Evolutionary conservation across 2,797 vertebrate genomes (phyloP), one percentile per base, ranked within the genome.

Genomic region (Lerista edwardsae): DNA sequence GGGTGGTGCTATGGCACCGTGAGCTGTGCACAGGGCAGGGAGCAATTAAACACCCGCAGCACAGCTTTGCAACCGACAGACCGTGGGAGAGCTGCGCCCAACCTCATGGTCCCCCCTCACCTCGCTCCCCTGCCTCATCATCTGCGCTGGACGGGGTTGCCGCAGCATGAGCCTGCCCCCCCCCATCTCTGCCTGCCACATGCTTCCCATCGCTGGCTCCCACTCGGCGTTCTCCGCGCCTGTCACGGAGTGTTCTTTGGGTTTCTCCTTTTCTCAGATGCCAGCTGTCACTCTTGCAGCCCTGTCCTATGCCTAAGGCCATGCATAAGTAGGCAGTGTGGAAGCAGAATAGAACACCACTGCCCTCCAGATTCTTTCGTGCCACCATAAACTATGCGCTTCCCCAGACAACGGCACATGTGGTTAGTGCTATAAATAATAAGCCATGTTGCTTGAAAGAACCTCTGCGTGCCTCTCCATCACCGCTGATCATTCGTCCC

Each of bases 101-200:
- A 41, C 47, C 65, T 62, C 0, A 15, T 1, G 31, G 1, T 0
- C 61, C 79, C 6, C 75, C 82, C 77, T 72, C 0, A 36, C 39
- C 15, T 25, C n/a, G n/a, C 68, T 59, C 61, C 29, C 1, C 14
- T 29, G 25, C 41, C 36, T 25, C 69, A 79, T 72, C 78, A 86
- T 75, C 76, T 85, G 61, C 76, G 44, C 31, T 29, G 1, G 83
- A 25, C 78, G 47, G 72, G 59, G 84, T 82, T 82, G 69, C 80
- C 59, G 59, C 83, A 0, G 75, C 31, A 8, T 23, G 51, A 77
- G 89, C 88, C 80, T 59, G 62, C 0, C 0, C 36, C 23, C 39
- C 25, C 17, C 75, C 90, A 88, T 93, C 93, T 86, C 57, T 79
- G 11, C 89, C 68, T 80, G 75, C 67, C 90, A 92, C 91, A 2